A percentile compares a stretch with the other conserved stretches of the same genome.
These are phyloP conservation scores for Pterostichus madidus DNA, from an alignment of 2,888 invertebrate genomes.

Conservation along the genomic window DNA sequence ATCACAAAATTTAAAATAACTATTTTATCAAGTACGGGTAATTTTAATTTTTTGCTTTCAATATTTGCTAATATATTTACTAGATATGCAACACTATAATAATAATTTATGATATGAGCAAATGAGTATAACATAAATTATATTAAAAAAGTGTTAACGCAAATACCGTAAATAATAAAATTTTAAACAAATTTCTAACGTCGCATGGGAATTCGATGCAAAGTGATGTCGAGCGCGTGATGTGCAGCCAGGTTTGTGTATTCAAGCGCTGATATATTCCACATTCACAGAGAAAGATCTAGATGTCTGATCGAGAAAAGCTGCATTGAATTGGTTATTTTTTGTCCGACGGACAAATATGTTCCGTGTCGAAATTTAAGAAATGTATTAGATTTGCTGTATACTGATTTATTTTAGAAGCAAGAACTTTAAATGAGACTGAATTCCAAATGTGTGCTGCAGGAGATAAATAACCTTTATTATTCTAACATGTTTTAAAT, in stretches of 20 bases:
- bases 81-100: too few relatives aligned
- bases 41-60: too few relatives aligned
- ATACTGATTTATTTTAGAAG: conserved; percentile 1
- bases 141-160: too few relatives aligned
- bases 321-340: conserved; percentile 15
- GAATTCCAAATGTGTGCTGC: not conserved
- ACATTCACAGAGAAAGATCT: conserved; percentile 7
- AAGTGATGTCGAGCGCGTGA: not conserved
- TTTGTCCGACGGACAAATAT: conserved; percentile 5
- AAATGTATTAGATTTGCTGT: conserved; percentile 7
- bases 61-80: too few relatives aligned
- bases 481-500: conserved; percentile 11
- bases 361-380: conserved; percentile 6
- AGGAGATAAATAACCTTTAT: conserved; percentile 3
- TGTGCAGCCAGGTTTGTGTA: conserved; percentile 1
- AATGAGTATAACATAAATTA: too few relatives aligned
- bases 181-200: not conserved
- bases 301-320: not conserved
- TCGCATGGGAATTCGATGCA: not conserved
- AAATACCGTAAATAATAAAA: too few relatives aligned
- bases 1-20: too few relatives aligned
- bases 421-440: too few relatives aligned
- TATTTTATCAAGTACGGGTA: too few relatives aligned
- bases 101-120: too few relatives aligned
- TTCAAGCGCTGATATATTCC: conserved; percentile 7